Evolutionary conservation across 2,797 vertebrate genomes (phyloP).

Genomic region (Sebastes diploproa): DNA sequence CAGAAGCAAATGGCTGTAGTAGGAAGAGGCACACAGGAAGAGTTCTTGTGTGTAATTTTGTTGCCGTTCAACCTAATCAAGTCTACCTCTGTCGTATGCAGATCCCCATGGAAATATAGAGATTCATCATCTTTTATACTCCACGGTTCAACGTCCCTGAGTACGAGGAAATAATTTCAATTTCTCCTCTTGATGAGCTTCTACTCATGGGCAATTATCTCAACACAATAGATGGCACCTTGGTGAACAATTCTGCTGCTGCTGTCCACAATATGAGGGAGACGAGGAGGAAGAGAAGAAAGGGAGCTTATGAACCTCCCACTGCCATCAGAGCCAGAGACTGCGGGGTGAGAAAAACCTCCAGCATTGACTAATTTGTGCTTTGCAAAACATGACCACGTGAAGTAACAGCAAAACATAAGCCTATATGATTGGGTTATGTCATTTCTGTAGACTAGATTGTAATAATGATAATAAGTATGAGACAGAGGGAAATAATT

Average conservation of each 20-base stretch:
- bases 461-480: slow-evolving; percentile 15
- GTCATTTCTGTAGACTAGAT: slow-evolving; percentile 7
- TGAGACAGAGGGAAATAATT: slow-evolving; percentile 3
- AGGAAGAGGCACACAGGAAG: slow-evolving; percentile 16
- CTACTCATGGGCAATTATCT: slow-evolving; percentile 85
- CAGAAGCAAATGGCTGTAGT: neutral
- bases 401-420: slow-evolving; percentile 25
- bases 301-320: slow-evolving; percentile 19
- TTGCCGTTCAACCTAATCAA: slow-evolving; percentile 77
- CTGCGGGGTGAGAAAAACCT: neutral
- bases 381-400: slow-evolving; percentile 16
- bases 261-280: slow-evolving; percentile 57
- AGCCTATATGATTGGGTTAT: neutral
- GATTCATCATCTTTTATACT: slow-evolving; percentile 85
- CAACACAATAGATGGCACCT: slow-evolving; percentile 81
- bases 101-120: slow-evolving; percentile 82
- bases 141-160: slow-evolving; percentile 77
- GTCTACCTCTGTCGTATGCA: slow-evolving; percentile 73
- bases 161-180: slow-evolving; percentile 85
- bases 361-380: slow-evolving; percentile 34
- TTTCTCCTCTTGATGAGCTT: slow-evolving; percentile 86
- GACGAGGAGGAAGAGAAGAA: neutral
- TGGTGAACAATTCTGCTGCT: slow-evolving; percentile 69
- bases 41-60: slow-evolving; percentile 51
- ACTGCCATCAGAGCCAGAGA: slow-evolving; percentile 6